Conservation (phyloP, 2,113 vertebrate species). For the Macquaria ambigua region DNA sequence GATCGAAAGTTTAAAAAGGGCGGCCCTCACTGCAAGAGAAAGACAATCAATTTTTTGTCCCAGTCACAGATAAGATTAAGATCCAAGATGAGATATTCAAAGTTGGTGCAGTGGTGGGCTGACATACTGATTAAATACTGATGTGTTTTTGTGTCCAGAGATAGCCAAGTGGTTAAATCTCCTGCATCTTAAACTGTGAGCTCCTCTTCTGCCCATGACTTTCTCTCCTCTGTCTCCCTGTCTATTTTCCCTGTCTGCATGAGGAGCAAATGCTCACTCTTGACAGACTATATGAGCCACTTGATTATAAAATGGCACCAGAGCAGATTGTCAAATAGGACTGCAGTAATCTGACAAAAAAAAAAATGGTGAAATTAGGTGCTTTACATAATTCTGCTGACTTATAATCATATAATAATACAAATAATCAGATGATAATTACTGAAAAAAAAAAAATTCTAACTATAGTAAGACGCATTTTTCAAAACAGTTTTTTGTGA, state of each 20-base stretch:
- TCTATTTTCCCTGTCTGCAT: background rate
- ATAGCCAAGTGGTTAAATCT: constrained; percentile 17
- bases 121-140: constrained; percentile 26
- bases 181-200: constrained; percentile 11
- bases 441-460: no score
- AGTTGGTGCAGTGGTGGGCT: background rate
- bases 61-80: constrained; percentile 58
- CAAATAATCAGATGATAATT: background rate
- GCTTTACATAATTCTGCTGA: background rate
- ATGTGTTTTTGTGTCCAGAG: constrained; percentile 26
- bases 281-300: background rate
- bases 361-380: background rate
- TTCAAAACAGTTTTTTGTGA: no score
- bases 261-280: background rate
- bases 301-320: constrained; percentile 11
- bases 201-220: background rate
- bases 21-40: constrained; percentile 54
- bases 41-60: constrained; percentile 68
- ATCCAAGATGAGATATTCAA: constrained; percentile 59
- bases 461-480: no score
- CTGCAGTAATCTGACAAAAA: background rate
- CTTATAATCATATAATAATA: no score
- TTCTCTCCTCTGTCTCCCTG: background rate
- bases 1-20: constrained; percentile 75
- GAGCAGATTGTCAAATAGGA: constrained; percentile 4